Base-by-base conservation (phyloP, 2,113 vertebrate genomes). In the Sturnira hondurensis region DNA sequence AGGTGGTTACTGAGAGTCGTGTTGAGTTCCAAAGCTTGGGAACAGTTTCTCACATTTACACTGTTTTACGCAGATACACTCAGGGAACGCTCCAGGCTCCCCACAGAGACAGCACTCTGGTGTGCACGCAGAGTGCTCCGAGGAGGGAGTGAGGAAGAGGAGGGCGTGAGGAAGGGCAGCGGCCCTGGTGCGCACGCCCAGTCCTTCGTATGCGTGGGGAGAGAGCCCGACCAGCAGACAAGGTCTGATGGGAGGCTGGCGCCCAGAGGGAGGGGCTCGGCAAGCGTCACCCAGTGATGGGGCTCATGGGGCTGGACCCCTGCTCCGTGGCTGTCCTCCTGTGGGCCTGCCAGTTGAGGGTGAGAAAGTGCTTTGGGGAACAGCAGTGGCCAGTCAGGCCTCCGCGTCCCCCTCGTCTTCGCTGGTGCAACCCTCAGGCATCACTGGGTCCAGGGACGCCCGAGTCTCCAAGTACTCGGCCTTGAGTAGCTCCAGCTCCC, bases 401-500 rank as follows among this genome's bases (percentile, higher is more conserved):
- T 96, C 97, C 0, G 78, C 95, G 0, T 99, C 99, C 13, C 99
- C 99, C 7, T 99, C 99, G 0, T 99, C 99, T 92, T 99, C 99
- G 16, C 99, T 99, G 65, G 86, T 82, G 1, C 80, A 94, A 1
- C 97, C 93, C 74, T 99, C 97, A 0, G 98, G 95, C 33, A 12
- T 24, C 93, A 97, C 76, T 56, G 97, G 97, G 80, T 97, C 96
- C 4, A 89, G 97, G n/a, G 98, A 96, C 0, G 94, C 96, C 89
- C 94, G 97, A 81, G 98, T 98, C 14, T 98, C 98, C 43, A 99
- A 74, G 3, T 99, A 99, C 84, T 98, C 97, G 80, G 96, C 98
- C 95, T 99, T 99, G 96, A 99, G 98, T 74, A 97, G 98, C 97
- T 99, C 98, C 97, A 99, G 98, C 92, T 99, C 98, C 0, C 41